phyloP scores from a whole-genome alignment of 2,888 invertebrate genomes.

The Melinaea marsaeus region DNA sequence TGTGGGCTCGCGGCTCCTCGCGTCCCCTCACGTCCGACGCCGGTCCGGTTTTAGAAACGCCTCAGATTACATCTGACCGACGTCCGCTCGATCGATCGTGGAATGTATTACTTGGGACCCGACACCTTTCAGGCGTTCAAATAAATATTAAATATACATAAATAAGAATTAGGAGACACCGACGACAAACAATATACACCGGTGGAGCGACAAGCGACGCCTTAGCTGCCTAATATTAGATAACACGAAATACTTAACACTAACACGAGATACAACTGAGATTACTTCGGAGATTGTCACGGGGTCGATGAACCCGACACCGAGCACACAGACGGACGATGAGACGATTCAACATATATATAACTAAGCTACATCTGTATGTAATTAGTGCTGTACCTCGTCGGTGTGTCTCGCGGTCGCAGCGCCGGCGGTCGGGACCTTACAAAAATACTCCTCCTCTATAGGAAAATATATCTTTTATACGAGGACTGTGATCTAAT shows the following conservation, averaged over 20 bases:
- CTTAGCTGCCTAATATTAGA: conserved; percentile 71
- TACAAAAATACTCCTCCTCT: conserved; percentile 48
- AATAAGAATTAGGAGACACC: conserved; percentile 9
- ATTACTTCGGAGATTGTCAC: conserved; percentile 24
- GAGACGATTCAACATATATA: too few species aligned
- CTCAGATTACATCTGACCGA: conserved; percentile 69
- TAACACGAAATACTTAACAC: conserved; percentile 73
- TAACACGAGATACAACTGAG: conserved; percentile 58
- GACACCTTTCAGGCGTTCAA: conserved; percentile 75
- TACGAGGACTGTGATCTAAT: conserved; percentile 8
- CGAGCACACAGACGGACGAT: too few species aligned
- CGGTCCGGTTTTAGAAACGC: conserved; percentile 61
- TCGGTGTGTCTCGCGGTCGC: conserved; percentile 50
- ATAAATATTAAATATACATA: conserved; percentile 35
- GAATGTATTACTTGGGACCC: conserved; percentile 73
- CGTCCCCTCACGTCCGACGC: conserved; percentile 23
- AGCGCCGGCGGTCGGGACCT: conserved; percentile 65
- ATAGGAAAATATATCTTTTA: conserved; percentile 29
- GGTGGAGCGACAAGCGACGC: conserved; percentile 63
- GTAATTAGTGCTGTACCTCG: too few species aligned
- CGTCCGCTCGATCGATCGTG: conserved; percentile 43
- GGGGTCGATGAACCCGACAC: neutral
- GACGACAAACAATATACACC: conserved; percentile 19
- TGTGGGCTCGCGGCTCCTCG: conserved; percentile 30
- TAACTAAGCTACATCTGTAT: too few species aligned